Conservation (phyloP, 2,888 invertebrate species). For the Drosophila prolongata region DNA sequence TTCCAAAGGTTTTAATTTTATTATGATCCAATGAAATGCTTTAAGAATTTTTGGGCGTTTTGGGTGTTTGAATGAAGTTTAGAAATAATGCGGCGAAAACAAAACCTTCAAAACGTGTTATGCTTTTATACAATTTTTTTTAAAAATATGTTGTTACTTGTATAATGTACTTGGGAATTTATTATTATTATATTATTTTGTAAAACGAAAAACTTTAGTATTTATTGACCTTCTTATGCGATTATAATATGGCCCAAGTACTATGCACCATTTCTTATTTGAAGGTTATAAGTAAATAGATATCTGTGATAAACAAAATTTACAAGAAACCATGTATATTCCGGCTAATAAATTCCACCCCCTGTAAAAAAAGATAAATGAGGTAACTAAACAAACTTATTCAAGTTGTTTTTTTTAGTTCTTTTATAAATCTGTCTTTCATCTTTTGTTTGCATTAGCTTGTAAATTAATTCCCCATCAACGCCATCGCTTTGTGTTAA, state of each 20-base stretch:
- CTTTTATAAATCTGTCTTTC: slow-evolving; percentile 26
- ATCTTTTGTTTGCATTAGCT: background rate
- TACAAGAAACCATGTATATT: background rate
- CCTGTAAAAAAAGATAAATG: background rate
- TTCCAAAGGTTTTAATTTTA: background rate
- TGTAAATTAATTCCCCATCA: slow-evolving; percentile 23
- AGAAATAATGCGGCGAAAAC: no score
- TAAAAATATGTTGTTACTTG: no score
- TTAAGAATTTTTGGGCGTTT: background rate
- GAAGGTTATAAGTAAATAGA: no score
- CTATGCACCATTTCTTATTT: no score
- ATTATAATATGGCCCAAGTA: no score
- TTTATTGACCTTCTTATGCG: no score
- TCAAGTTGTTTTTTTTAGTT: background rate
- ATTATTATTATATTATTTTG: no score
- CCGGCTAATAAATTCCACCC: background rate
- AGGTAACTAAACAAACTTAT: background rate
- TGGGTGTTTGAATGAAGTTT: background rate
- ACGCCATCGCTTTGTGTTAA: slow-evolving; percentile 34
- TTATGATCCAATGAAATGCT: background rate
- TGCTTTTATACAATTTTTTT: no score
- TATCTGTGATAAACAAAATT: no score
- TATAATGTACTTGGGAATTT: no score
- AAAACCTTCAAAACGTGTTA: no score
- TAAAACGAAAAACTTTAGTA: no score